Evolutionary conservation across 2,888 invertebrate genomes (phyloP), one percentile per base, ranked within the genome.

Genomic region (Tuberolachnus salignus): DNA sequence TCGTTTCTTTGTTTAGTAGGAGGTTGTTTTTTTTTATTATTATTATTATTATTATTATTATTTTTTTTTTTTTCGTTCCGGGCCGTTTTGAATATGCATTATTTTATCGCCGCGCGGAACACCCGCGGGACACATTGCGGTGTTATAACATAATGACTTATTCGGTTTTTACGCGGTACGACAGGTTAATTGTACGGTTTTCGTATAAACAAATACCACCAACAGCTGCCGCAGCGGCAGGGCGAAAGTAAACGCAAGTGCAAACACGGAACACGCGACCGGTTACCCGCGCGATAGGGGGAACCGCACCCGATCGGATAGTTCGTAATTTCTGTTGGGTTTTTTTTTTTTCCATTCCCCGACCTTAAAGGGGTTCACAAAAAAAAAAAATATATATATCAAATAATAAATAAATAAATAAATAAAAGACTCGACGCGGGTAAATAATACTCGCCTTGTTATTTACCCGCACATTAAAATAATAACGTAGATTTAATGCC

Each of bases 161-260:
- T 74, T 74, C 42, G 64, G 73, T 64, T 72, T n/a, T 63, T 63
- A 34, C 34, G 34, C 34, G 51, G 63, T 71, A 59, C 57, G 73
- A 74, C 73, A 64, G 63, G 63, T 64, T 74, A 74, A 74, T 74
- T 74, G 73, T 64, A 74, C 63, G 53, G 73, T 63, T 74, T 64
- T 74, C 73, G n/a, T 63, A 23, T 64, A 73, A 74, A 74, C 73
- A 74, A 63, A 64, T 44, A 73, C 73, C 16, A 74, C 73, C 63
- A 63, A 64, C 23, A 73, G 63, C 16, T 34, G 6, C 34, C 6
- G 34, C 34, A 34, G 34, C 34, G 6, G 34, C 3, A 34, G 16
- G 53, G 13, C n/a, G 10, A 42, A 53, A 63, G 34, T 4, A 74
- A 64, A 74, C 53, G 73, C 64, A 13, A 64, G 44, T 53, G 23